Base-by-base conservation (phyloP, 2,113 vertebrate genomes). In the Panthera leo region DNA sequence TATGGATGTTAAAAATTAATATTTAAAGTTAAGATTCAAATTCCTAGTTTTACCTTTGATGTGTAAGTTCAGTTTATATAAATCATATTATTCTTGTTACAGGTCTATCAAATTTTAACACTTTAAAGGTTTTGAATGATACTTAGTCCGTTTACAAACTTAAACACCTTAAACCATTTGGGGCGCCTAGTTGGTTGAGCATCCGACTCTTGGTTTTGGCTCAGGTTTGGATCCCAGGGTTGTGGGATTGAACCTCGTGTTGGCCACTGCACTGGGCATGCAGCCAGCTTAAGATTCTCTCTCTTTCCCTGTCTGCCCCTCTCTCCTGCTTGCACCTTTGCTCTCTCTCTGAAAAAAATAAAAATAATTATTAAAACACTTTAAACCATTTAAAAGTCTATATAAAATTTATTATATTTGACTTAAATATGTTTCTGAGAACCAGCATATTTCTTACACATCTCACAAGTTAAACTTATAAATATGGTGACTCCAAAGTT, bases 401-500 rank as follows among this genome's bases (percentile, higher is more conserved):
- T 85, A 36, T 53, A 87, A 80, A 31, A 65, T 53, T 92, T 94
- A 93, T 61, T 91, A 45, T 63, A 45, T 92, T 97, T 82, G 21
- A 95, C 94, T 90, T 85, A 82, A 89, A 0, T 93, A 10, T 39
- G 91, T 97, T 93, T 42, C 27, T 70, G 73, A 94, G 75, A 93
- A 89, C 34, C 67, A 42, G 45, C 51, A 65, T 70, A 89, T 76
- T 87, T 91, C 58, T 75, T 85, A 7, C 27, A 63, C 2, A 21
- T 82, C 34, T 89, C 70, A 96, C 11, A 91, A 86, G 73, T 85
- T 67, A 78, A 92, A 73, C 8, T 82, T 79, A 15, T 23, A 80
- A 93, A 73, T 48, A 11, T 34, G 3, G 3, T 76, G 19, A 73
- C 61, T 58, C 18, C 70, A 1, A 70, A 80, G n/a, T 85, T 97